Conservation (phyloP, 2,113 vertebrate species). For the Lasiurus borealis region DNA sequence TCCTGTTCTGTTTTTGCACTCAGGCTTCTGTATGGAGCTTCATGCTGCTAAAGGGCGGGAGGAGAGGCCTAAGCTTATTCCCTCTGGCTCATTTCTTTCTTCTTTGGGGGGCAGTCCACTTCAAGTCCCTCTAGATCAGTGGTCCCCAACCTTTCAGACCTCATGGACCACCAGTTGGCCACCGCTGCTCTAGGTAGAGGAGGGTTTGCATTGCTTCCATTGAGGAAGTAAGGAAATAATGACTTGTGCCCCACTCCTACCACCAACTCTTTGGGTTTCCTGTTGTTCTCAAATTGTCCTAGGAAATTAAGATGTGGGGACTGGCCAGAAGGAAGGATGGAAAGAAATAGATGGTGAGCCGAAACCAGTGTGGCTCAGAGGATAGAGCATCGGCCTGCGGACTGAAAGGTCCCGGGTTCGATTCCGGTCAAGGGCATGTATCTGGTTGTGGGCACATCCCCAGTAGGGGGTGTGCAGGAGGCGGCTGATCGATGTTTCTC, state of each 20-base stretch:
- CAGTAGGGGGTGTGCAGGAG: no score
- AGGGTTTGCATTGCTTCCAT: neutral
- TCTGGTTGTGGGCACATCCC: no score
- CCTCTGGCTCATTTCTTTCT: neutral
- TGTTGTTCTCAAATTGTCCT: neutral
- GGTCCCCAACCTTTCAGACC: no score
- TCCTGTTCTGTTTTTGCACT: neutral
- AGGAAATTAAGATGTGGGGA: slow-evolving; percentile 3
- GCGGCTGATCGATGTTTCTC: no score
- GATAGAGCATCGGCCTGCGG: no score
- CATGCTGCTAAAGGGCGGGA: neutral
- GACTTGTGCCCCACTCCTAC: neutral
- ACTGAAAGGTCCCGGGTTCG: no score
- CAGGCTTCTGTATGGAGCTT: slow-evolving; percentile 5
- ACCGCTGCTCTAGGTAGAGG: neutral
- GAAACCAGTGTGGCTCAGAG: no score
- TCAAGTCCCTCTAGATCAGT: neutral
- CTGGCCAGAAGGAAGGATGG: neutral
- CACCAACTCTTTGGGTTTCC: neutral
- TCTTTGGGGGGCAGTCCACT: neutral
- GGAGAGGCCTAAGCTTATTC: neutral
- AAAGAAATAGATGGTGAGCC: neutral
- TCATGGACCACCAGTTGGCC: no score
- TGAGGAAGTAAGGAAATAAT: neutral
- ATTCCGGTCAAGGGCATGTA: no score